Evolutionary conservation across 1,140 invertebrate genomes (phyloP), one percentile per base, ranked within the genome.

Genomic region (Drusus annulatus): DNA sequence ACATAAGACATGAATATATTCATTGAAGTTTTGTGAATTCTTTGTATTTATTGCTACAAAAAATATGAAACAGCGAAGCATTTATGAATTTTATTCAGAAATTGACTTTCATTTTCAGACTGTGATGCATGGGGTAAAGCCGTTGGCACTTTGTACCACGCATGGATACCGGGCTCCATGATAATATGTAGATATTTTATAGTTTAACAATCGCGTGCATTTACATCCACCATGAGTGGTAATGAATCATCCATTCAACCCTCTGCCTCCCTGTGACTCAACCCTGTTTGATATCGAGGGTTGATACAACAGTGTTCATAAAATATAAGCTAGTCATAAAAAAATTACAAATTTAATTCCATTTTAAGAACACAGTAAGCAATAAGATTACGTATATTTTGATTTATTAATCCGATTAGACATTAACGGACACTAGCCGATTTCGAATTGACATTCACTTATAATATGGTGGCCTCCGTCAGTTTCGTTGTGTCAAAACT

Each of bases 181-280:
- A 60, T 23, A 45, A 45, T 45, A 23, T 60, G 56, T 60, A 60
- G 8, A 23, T 45, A 23, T 23, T 60, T 60, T 60, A 60, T 60
- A 17, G 56, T 60, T 23, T 60, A 60, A 60, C 19, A 60, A 68
- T 68, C 63, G 63, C 63, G 63, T 68, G 63, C 63, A 68, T 68
- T 65, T 65, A 19, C 63, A 68, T 68, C 63, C 31, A 31, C 31
- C 25, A 68, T 45, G 63, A 31, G 63, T 68, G 28, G 63, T 36
- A n/a, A 45, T 68, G 63, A 68, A 68, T 68, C 63, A 68, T 25
- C 23, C 63, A n/a, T 28, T 16, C 25, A 63, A 6, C 62, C 62
- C 21, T 31, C 31, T n/a, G n/a, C 23, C n/a, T 23, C 58, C 58
- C 23, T 50, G 5, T 68, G 25, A 68, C 28, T 68, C 63, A 36